These are phyloP conservation scores for Microhierax caerulescens DNA, from an alignment of 2,797 vertebrate species.

Conservation along the genomic window DNA sequence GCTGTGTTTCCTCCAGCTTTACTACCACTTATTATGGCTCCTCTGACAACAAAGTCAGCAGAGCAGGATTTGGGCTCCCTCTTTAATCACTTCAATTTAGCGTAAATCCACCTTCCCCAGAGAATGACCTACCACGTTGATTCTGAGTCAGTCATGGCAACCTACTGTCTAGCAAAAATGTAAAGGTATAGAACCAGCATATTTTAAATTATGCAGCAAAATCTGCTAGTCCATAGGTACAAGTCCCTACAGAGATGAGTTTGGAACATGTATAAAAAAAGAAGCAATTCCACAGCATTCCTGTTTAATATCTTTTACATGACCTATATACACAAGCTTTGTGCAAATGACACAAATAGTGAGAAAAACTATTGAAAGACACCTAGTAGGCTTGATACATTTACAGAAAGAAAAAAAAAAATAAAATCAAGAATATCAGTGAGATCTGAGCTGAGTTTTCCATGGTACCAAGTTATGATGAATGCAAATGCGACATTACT, in stretches of 20 bases:
- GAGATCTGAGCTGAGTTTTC: not conserved
- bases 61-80: not conserved
- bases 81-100: not conserved
- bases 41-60: not conserved
- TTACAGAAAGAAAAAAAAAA: not conserved
- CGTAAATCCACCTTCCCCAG: not conserved
- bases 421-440: not conserved
- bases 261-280: not conserved
- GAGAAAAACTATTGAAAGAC: not conserved
- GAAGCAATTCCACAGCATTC: not conserved
- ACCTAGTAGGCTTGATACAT: rapidly evolving
- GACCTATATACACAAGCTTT: not conserved
- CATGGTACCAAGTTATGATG: not conserved
- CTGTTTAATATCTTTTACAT: not conserved
- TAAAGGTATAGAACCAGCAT: not conserved
- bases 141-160: not conserved
- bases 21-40: not conserved
- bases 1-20: not conserved
- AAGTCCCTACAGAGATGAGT: not conserved
- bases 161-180: not conserved
- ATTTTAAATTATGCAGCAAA: not conserved
- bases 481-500: not conserved
- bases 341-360: not conserved
- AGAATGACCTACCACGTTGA: not conserved
- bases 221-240: not conserved